phyloP scores from a whole-genome alignment of 2,797 vertebrate species.

The Threskiornis aethiopicus region DNA sequence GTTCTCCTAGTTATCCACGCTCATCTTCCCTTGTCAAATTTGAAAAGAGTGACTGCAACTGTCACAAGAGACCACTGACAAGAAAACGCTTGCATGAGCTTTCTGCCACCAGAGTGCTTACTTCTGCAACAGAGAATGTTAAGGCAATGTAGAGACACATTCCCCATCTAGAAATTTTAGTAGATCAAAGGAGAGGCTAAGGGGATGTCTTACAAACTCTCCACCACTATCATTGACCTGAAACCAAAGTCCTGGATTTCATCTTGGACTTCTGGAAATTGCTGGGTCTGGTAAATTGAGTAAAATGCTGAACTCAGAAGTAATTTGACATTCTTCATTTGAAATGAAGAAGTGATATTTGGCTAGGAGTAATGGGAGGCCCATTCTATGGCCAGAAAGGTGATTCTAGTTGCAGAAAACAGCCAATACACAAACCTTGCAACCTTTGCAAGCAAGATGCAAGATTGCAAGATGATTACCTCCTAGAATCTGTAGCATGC shows the following conservation, averaged over 20 bases:
- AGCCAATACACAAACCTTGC: not conserved
- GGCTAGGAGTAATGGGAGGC: not conserved
- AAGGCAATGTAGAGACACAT: not conserved
- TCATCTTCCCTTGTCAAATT: not conserved
- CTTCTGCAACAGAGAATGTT: not conserved
- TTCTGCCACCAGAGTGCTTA: not conserved
- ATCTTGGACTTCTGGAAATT: not conserved
- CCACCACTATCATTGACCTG: not conserved
- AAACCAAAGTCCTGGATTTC: not conserved
- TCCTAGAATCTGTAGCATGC: not conserved
- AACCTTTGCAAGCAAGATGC: not conserved
- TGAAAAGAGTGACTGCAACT: not conserved
- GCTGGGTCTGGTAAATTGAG: not conserved
- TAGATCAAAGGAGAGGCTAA: not conserved
- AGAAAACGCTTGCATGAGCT: not conserved
- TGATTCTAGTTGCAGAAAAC: not conserved
- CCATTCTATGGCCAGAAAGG: not conserved
- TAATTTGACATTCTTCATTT: not conserved
- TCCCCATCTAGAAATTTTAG: not conserved
- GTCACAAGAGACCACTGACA: not conserved
- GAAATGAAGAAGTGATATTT: not conserved
- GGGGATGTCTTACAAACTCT: not conserved
- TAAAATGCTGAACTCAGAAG: not conserved
- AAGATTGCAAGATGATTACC: not conserved
- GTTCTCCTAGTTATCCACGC: not conserved